A percentile compares a stretch with the other conserved stretches of the same genome.
Evolutionary conservation across 2,797 vertebrate species (phyloP).

Genomic region (Antrozous pallidus): DNA sequence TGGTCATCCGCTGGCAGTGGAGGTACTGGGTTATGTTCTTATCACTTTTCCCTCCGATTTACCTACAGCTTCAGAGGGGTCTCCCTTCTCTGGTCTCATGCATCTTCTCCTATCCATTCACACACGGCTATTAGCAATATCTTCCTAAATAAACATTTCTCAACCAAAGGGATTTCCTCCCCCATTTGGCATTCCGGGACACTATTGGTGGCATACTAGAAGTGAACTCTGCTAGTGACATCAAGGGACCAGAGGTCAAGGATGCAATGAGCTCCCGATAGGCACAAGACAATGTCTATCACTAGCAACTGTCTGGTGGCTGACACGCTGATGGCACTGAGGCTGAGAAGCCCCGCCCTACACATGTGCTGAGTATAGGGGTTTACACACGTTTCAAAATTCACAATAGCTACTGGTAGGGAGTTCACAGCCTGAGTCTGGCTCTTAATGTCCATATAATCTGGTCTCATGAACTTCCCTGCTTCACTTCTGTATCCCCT

Average conservation of each 20-base stretch:
- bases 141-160: neutral
- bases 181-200: neutral
- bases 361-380: neutral
- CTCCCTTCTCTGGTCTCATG: neutral
- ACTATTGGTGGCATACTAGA: neutral
- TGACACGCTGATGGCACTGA: neutral
- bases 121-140: neutral
- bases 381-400: neutral
- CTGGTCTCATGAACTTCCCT: neutral
- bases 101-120: fast-evolving
- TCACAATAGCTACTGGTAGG: neutral
- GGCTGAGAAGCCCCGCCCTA: neutral
- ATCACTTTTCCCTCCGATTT: fast-evolving
- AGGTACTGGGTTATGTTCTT: neutral
- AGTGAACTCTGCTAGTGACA: neutral
- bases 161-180: neutral
- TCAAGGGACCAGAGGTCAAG: neutral
- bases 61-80: neutral
- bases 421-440: neutral
- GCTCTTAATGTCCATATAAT: neutral
- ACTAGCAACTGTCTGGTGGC: neutral
- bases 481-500: neutral
- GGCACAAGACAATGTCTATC: neutral
- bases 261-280: neutral
- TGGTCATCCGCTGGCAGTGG: neutral